A percentile compares a stretch with the other conserved stretches of the same genome.
Conservation (phyloP, 1,140 invertebrate species). For the Chironomus striatipennis region DNA sequence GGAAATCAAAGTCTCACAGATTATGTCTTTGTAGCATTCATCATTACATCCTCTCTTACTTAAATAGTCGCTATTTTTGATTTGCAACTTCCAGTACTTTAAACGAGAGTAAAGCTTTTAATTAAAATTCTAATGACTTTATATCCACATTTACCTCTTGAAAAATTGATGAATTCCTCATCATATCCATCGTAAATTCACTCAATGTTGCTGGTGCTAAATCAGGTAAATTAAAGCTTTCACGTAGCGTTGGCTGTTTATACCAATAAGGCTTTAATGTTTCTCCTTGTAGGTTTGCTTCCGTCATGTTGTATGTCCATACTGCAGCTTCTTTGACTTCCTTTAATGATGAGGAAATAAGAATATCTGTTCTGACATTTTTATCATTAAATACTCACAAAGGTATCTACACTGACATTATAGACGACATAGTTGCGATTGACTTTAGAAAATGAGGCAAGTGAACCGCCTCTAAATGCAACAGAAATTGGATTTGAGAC, state of each 20-base stretch:
- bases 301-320: conserved; percentile 68
- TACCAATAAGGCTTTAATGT: conserved; percentile 49
- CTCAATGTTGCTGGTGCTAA: conserved; percentile 42
- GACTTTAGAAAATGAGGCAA: conserved; percentile 54
- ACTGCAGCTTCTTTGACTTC: conserved; percentile 52
- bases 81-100: conserved; percentile 35
- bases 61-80: conserved; percentile 39
- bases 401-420: conserved; percentile 50
- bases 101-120: not conserved
- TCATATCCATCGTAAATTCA: conserved; percentile 43
- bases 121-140: not conserved
- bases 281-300: conserved; percentile 53
- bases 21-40: conserved; percentile 37
- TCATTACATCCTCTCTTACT: conserved; percentile 39
- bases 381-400: conserved; percentile 43
- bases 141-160: conserved; percentile 29
- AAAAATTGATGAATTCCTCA: conserved; percentile 31
- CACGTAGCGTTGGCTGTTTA: conserved; percentile 59
- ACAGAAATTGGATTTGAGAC: conserved; percentile 49
- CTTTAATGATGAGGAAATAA: conserved; percentile 25
- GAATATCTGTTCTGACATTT: not conserved
- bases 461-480: conserved; percentile 67
- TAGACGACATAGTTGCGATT: conserved; percentile 80
- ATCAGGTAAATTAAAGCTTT: conserved; percentile 48
- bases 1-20: not conserved